Evolutionary conservation across 2,113 vertebrate species (phyloP), one percentile per base, ranked within the genome.

Genomic region (Chauna torquata): DNA sequence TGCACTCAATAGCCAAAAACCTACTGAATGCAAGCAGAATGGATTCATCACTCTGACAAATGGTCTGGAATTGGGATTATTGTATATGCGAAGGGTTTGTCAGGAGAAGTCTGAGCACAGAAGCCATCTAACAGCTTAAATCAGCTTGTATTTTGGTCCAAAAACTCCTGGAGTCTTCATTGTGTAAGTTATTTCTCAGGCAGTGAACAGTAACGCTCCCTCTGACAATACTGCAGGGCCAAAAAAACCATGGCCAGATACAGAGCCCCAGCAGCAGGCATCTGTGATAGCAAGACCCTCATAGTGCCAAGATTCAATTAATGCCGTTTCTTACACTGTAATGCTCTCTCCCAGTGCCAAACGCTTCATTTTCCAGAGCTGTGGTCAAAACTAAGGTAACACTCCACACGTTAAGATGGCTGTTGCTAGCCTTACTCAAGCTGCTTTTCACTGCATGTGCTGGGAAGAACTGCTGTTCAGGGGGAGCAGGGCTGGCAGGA

Each of bases 161-260:
- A 75, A 52, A 86, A 3, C 18, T n/a, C 71, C 47, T 11, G 18
- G 23, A 57, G 20, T 82, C 66, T 45, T 78, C 57, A 83, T 1
- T 78, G 50, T 6, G 7, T 8, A n/a, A 27, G 11, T 55, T 66
- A 45, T 30, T 22, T 78, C n/a, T 55, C 19, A 15, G 2, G 10
- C 50, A 58, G 40, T 24, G 17, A 54, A 40, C 40, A 1, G 1
- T 9, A 75, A 72, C 2, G 0, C 28, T 86, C 10, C 0, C 11
- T 65, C 25, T 52, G 42, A 74, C 19, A 82, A 45, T 25, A 20
- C 11, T 50, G 30, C n/a, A 76, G 23, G 49, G 38, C 10, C 32
- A 89, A n/a, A 45, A 16, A 92, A 91, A 38, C 15, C 17, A n/a
- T 8, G 16, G 36, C 5, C 22, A 40, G 19, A 38, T 4, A 36